Evolutionary conservation across 1,140 invertebrate species (phyloP), one percentile per base, ranked within the genome.

Genomic region (Rhyacophila brunnea): DNA sequence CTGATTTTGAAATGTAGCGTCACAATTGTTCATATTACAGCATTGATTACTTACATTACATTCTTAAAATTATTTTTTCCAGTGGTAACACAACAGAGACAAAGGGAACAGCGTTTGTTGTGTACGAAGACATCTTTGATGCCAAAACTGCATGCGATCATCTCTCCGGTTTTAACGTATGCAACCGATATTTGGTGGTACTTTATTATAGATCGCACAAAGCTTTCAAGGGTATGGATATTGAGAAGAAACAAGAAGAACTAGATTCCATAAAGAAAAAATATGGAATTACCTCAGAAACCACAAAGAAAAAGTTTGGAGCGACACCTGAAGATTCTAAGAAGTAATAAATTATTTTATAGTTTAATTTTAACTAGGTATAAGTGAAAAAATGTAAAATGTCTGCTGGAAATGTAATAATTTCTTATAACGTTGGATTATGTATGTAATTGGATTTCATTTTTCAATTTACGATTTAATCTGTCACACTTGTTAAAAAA

Each of bases 81-180:
- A 96, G 94, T 23, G 97, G 97, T 1, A 99, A 98, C 67, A 99
- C 96, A 18, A 89, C 95, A 17, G 96, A 99, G 79, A 98, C 96
- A 0, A 87, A 93, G 80, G 97, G 97, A 40, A 99, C 96, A 49
- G 97, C 97, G 14, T 99, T 99, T 85, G 95, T 99, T 45, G 95
- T 99, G 1, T 99, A 98, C 79, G 97, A 99, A 81, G 98, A 99
- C 73, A 99, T 99, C 68, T 99, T 98, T 83, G 98, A 99, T 85
- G 97, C 96, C 0, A 99, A 98, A 79, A 99, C 99, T 83, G 97
- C 97, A 7, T 99, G 97, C 80, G 97, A 99, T 78, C 96, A 99
- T 79, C 80, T 99, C 36, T 97, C 93, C 58, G 97, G 97, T 19
- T 99, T 99, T 73, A 99, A 99, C 76, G 97, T 99, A 13, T 99